phyloP scores from a whole-genome alignment of 2,888 invertebrate species.

The Acleris cristana region DNA sequence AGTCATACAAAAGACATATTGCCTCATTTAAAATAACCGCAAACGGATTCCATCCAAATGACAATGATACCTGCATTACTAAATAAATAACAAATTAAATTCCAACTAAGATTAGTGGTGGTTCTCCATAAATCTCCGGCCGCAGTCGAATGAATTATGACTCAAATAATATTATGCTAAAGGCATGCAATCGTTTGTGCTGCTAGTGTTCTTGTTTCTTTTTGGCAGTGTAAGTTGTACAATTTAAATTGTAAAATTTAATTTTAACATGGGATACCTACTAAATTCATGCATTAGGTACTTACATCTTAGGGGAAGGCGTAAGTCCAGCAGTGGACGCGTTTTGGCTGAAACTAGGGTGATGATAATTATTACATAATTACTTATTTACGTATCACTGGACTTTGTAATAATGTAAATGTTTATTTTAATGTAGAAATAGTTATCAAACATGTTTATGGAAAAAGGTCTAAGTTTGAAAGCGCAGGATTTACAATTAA shows the following conservation, averaged over 20 bases:
- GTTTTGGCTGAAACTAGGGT: too few relatives aligned
- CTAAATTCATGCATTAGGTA: background rate
- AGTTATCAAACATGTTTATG: too few relatives aligned
- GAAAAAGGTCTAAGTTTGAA: too few relatives aligned
- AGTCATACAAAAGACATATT: background rate
- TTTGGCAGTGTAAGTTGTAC: slow-evolving; percentile 18
- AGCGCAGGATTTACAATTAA: too few relatives aligned
- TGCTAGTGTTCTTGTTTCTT: slow-evolving; percentile 27
- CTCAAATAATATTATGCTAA: slow-evolving; percentile 79
- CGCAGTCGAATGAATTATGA: slow-evolving; percentile 73
- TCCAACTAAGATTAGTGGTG: slow-evolving; percentile 77
- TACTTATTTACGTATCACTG: too few relatives aligned
- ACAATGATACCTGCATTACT: slow-evolving; percentile 22
- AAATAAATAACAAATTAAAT: slow-evolving; percentile 81
- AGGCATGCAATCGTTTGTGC: slow-evolving; percentile 49
- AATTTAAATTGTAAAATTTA: background rate
- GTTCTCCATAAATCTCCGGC: slow-evolving; percentile 75
- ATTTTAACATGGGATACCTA: background rate
- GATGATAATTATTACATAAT: too few relatives aligned
- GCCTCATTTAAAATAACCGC: background rate
- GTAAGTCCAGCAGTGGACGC: too few relatives aligned
- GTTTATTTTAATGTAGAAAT: too few relatives aligned
- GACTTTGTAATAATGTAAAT: too few relatives aligned
- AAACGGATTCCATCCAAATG: background rate
- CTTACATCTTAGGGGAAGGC: too few relatives aligned